Conservation (phyloP, 2,797 vertebrate genomes). For the Enteromius mattozi region DNA sequence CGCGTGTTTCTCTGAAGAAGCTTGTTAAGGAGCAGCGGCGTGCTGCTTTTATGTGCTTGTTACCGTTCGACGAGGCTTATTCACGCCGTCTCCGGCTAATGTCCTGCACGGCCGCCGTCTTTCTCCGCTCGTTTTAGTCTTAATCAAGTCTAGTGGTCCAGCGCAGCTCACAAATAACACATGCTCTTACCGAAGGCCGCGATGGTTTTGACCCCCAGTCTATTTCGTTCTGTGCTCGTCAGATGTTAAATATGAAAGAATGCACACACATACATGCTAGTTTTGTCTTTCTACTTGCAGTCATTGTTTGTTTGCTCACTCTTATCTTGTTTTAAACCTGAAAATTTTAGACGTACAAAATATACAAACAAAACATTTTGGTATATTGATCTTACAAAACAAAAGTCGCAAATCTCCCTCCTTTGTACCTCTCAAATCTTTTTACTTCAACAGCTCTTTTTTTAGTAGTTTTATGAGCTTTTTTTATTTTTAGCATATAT, state of each 20-base stretch:
- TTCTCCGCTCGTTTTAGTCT: constrained; percentile 22
- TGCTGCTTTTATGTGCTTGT: constrained; percentile 29
- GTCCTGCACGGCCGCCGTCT: constrained; percentile 11
- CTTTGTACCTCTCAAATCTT: not conserved
- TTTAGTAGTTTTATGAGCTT: not conserved
- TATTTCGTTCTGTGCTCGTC: not conserved
- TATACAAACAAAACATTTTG: not conserved
- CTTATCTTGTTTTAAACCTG: not conserved
- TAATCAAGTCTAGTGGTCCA: constrained; percentile 41
- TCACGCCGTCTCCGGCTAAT: constrained; percentile 25
- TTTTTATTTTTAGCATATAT: not conserved
- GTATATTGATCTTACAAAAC: not conserved
- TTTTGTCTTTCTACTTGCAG: not conserved
- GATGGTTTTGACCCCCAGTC: constrained; percentile 15
- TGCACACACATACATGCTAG: not conserved
- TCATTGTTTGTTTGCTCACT: not conserved
- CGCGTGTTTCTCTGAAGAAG: constrained; percentile 31
- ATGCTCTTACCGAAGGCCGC: constrained; percentile 6
- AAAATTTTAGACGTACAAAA: no score
- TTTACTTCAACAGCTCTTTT: not conserved
- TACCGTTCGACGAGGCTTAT: not conserved
- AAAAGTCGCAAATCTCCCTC: not conserved
- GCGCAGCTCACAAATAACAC: constrained; percentile 21
- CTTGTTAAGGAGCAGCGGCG: constrained; percentile 30
- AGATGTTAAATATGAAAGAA: constrained; percentile 25